Evolutionary conservation across 2,888 invertebrate species (phyloP).

Genomic region (Luffia ferchaultella): DNA sequence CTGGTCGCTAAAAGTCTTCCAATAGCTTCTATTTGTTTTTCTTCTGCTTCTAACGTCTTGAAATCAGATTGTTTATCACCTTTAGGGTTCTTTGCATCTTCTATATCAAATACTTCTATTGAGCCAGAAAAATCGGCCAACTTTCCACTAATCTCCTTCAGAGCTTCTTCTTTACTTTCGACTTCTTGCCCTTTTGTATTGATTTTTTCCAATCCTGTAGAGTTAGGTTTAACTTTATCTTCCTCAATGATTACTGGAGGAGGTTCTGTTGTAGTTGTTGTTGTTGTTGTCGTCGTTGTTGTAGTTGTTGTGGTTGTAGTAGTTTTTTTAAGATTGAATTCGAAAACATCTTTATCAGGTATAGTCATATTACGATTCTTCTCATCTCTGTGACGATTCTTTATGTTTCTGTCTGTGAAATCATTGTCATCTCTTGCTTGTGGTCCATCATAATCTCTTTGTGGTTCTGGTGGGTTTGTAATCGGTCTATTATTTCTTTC

Average conservation of each 20-base stretch:
- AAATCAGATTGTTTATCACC: conserved; percentile 38
- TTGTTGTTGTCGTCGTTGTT: conserved; percentile 19
- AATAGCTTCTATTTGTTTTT: conserved; percentile 56
- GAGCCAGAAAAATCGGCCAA: conserved; percentile 45
- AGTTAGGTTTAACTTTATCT: too few relatives aligned
- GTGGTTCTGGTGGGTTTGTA: conserved; percentile 11
- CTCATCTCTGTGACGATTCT: conserved; percentile 29
- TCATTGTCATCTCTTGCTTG: conserved; percentile 13
- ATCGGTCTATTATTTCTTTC: conserved; percentile 4
- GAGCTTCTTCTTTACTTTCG: conserved; percentile 25
- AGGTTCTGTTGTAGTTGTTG: conserved; percentile 14
- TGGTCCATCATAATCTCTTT: conserved; percentile 8
- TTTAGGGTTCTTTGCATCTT: conserved; percentile 35
- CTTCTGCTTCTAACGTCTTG: conserved; percentile 54
- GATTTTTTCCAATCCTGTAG: too few relatives aligned
- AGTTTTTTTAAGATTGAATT: conserved; percentile 18
- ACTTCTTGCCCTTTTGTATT: conserved; percentile 23
- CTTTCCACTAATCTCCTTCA: conserved; percentile 52
- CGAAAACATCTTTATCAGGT: conserved; percentile 23
- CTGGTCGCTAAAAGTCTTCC: conserved; percentile 48
- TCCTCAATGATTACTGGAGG: conserved; percentile 14
- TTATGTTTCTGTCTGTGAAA: conserved; percentile 18
- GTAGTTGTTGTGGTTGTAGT: conserved; percentile 11
- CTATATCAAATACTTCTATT: conserved; percentile 51
- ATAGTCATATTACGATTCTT: conserved; percentile 36